These are phyloP conservation scores for Arenaria interpres DNA, from an alignment of 2,113 vertebrate species.

Conservation along the genomic window DNA sequence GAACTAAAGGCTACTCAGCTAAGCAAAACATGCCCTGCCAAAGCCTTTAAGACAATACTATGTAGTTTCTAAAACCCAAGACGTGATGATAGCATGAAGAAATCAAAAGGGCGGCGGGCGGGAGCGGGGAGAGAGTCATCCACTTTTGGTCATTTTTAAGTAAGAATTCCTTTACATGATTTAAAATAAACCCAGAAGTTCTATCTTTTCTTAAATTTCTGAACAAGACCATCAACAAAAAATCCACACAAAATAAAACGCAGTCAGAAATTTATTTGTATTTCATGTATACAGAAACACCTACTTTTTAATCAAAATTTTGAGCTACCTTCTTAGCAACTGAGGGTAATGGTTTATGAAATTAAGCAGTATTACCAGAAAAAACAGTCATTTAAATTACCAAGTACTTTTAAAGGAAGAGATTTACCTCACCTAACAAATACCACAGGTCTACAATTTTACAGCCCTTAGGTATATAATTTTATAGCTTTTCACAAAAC, in stretches of 20 bases:
- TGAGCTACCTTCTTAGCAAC: neutral
- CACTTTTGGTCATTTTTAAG: neutral
- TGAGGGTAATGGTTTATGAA: neutral
- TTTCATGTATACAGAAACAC: neutral
- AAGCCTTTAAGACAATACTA: neutral
- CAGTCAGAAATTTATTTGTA: neutral
- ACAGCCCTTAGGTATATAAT: neutral
- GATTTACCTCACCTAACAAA: neutral
- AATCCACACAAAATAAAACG: neutral
- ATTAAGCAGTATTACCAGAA: neutral
- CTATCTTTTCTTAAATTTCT: neutral
- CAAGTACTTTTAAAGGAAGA: neutral
- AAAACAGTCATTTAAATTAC: neutral
- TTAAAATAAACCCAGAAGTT: neutral
- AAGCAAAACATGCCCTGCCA: neutral
- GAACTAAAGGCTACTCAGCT: neutral
- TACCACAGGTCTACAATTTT: neutral
- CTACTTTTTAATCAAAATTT: neutral
- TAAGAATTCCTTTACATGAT: neutral
- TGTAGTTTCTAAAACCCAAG: neutral
- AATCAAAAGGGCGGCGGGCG: neutral
- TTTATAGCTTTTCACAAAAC: neutral
- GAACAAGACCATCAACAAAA: neutral
- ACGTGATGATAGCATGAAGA: neutral
- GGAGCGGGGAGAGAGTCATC: neutral